Conservation (phyloP, 2,113 vertebrate species). For the Serilophus lunatus region DNA sequence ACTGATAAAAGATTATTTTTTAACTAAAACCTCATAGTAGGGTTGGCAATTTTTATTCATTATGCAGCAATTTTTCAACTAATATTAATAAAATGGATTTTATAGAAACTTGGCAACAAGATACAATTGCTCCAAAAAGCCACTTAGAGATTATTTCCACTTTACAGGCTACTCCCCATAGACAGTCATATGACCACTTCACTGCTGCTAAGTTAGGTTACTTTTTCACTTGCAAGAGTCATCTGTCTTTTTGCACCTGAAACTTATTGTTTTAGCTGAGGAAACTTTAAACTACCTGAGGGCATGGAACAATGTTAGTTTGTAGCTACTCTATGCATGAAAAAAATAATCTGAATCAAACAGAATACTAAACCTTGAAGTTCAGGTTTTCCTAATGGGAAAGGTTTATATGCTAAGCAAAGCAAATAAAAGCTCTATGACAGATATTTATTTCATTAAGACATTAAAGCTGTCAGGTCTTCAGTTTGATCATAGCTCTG, state of each 20-base stretch:
- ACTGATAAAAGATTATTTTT: constrained; percentile 4
- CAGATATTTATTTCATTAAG: constrained; percentile 21
- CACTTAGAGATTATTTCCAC: constrained; percentile 20
- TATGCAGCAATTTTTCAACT: background rate
- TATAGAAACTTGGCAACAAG: constrained; percentile 25
- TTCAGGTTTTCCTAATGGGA: background rate
- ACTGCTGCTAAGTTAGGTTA: background rate
- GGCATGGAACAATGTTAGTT: background rate
- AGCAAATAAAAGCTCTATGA: background rate
- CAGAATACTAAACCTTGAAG: background rate
- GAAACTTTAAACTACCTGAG: background rate
- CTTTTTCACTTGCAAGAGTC: background rate
- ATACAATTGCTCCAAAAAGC: background rate
- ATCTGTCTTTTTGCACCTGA: background rate
- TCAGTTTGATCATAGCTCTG: background rate
- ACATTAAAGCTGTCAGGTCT: background rate
- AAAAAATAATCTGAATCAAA: background rate
- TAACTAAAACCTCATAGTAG: background rate
- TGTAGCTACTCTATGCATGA: background rate
- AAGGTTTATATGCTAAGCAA: background rate
- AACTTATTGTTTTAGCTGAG: background rate
- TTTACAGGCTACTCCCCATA: background rate
- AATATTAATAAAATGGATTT: background rate
- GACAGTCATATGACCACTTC: background rate
- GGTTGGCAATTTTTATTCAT: background rate